Evolutionary conservation across 2,113 vertebrate species (phyloP), one percentile per base, ranked within the genome.

Genomic region (Elachura formosa): DNA sequence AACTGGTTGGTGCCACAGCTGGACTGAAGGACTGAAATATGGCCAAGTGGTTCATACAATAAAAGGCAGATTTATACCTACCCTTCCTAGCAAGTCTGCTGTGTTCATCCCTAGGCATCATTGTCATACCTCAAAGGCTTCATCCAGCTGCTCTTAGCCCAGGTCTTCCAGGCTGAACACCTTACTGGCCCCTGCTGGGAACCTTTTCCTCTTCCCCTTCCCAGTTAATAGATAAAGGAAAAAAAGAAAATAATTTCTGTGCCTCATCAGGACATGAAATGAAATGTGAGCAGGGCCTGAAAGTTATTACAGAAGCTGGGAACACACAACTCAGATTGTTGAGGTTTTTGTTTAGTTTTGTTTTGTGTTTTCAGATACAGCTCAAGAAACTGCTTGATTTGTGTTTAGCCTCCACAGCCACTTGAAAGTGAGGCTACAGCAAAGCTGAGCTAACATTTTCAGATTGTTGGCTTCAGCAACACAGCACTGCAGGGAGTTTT

Each of bases 401-500:
- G n/a, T 68, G 25, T 87, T 95, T 87, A 94, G 68, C 62, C 52
- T 78, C 23, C 56, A n/a, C 19, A 83, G 61, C 22, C 55, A 77
- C 76, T 92, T 89, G 72, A 92, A 97, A 77, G 52, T 36, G 8
- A 34, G 45, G 59, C 54, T 84, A 89, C 20, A 89, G 78, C 48
- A 72, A 92, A 92, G 56, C 41, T 75, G 14, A 82, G 77, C 25
- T 93, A 63, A 61, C 56, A n/a, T 78, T 93, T 92, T 92, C 6
- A 4, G 86, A 63, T 61, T 90, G 68, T 81, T 87, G 41, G 41
- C 67, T 91, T 91, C 89, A 89, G 91, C 62, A 76, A 6, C 49
- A 58, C 36, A 89, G 43, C 89, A 84, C 91, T 68, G 73, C 84
- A 79, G 94, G 84, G 91, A 84, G 84, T 55, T 87, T 76, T 89